A percentile compares a stretch with the other conserved stretches of the same genome.
Evolutionary conservation across 2,888 invertebrate species (phyloP).

Genomic region (Trichopria drosophilae): DNA sequence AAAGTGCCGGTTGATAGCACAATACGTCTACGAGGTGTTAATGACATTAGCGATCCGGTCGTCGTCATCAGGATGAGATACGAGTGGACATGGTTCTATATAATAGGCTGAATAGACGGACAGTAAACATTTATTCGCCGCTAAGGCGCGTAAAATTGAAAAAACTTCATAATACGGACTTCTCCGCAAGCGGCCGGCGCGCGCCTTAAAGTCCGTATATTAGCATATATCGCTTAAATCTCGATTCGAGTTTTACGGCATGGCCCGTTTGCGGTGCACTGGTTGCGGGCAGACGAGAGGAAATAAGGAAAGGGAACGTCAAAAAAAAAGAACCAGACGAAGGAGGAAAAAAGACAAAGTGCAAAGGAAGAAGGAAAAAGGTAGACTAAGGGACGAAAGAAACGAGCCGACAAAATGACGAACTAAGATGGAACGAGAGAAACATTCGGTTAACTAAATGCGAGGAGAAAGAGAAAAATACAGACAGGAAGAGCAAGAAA

Average conservation of each 20-base stretch:
- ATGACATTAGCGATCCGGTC: no score
- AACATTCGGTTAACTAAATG: slow-evolving; percentile 28
- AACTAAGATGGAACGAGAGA: slow-evolving; percentile 1
- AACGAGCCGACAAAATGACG: background rate
- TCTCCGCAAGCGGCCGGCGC: slow-evolving; percentile 40
- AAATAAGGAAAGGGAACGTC: no score
- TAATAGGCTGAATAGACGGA: no score
- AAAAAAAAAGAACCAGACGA: background rate
- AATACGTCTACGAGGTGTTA: no score
- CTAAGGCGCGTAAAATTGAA: slow-evolving; percentile 45
- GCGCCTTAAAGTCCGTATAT: slow-evolving; percentile 44
- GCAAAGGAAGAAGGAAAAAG: background rate
- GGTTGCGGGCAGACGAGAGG: slow-evolving; percentile 10
- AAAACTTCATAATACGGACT: slow-evolving; percentile 47
- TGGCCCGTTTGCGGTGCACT: slow-evolving; percentile 22
- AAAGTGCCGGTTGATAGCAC: no score
- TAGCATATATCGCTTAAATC: slow-evolving; percentile 48
- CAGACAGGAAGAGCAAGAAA: no score
- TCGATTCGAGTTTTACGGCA: slow-evolving; percentile 44
- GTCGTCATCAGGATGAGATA: no score
- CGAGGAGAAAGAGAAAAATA: no score
- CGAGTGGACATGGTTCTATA: no score
- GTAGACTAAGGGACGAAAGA: background rate
- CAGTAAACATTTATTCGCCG: slow-evolving; percentile 44
- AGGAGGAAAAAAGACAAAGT: slow-evolving; percentile 2